phyloP scores from a whole-genome alignment of 2,888 invertebrate species.

The Aphelenchoides bicaudatus region DNA sequence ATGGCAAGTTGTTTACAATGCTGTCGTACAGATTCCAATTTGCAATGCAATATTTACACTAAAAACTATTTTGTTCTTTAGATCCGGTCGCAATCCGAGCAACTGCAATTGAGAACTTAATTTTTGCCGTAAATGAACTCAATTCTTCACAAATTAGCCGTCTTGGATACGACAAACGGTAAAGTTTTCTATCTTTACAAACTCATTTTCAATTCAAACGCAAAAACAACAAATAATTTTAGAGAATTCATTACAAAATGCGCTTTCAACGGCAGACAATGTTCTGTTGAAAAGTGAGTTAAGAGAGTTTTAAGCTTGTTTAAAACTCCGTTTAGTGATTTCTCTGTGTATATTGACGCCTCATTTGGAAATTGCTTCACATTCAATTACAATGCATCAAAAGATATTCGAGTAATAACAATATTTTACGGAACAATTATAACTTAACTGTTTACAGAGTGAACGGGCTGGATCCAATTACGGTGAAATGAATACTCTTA shows the following conservation, averaged over 20 bases:
- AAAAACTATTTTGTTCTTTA: slow-evolving; percentile 6
- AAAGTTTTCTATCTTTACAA: too few species aligned
- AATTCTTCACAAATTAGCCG: slow-evolving; percentile 32
- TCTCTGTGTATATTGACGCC: slow-evolving; percentile 53
- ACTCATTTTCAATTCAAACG: slow-evolving; percentile 52
- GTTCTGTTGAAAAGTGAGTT: slow-evolving; percentile 52
- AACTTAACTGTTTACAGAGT: too few species aligned
- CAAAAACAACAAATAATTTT: not conserved
- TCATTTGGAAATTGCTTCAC: slow-evolving; percentile 60
- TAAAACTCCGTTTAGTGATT: slow-evolving; percentile 48
- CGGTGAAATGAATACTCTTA: slow-evolving; percentile 33
- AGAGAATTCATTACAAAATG: slow-evolving; percentile 52
- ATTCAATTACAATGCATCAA: slow-evolving; percentile 45
- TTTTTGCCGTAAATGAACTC: slow-evolving; percentile 56
- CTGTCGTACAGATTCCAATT: too few species aligned
- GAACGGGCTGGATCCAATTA: slow-evolving; percentile 58
- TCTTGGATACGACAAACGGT: too few species aligned
- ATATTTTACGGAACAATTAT: too few species aligned
- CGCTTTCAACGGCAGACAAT: slow-evolving; percentile 58
- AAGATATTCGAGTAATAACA: slow-evolving; percentile 46
- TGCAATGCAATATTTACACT: too few species aligned
- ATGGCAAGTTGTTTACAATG: too few species aligned
- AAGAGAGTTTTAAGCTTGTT: not conserved
- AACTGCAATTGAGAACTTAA: slow-evolving; percentile 57
- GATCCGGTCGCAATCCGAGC: slow-evolving; percentile 58